Conservation (phyloP, 2,797 vertebrate genomes). For the Artibeus jamaicensis region DNA sequence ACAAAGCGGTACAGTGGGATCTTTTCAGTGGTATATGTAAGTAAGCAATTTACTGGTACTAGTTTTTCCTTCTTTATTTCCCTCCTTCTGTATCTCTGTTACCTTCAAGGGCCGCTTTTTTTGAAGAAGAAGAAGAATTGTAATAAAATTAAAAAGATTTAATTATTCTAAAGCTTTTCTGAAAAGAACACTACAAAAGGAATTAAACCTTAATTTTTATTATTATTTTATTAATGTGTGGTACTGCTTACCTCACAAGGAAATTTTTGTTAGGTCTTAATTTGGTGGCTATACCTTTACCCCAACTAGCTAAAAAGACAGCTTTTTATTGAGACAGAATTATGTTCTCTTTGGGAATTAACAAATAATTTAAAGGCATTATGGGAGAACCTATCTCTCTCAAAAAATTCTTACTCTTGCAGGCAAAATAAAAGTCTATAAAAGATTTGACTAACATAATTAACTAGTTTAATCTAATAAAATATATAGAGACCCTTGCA, state of each 20-base stretch:
- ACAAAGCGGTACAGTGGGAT: slow-evolving; percentile 92
- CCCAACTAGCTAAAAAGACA: not conserved
- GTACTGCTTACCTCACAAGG: not conserved
- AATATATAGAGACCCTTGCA: not conserved
- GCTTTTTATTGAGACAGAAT: not conserved
- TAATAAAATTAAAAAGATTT: not conserved
- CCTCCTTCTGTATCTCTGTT: not conserved
- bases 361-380: not conserved
- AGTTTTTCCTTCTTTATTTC: not conserved
- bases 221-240: not conserved
- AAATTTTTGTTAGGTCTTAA: not conserved
- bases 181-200: not conserved
- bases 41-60: slow-evolving; percentile 69
- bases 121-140: slow-evolving; percentile 3
- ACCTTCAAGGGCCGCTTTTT: not conserved
- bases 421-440: not conserved
- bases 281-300: not conserved
- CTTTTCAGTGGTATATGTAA: slow-evolving; percentile 92
- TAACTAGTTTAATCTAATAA: not conserved
- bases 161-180: not conserved
- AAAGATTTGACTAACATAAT: not conserved
- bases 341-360: not conserved
- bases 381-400: not conserved
- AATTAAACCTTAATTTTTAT: not conserved
- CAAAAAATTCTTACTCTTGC: not conserved